Evolutionary conservation across 2,888 invertebrate species (phyloP).

Genomic region (Hemaris fuciformis): DNA sequence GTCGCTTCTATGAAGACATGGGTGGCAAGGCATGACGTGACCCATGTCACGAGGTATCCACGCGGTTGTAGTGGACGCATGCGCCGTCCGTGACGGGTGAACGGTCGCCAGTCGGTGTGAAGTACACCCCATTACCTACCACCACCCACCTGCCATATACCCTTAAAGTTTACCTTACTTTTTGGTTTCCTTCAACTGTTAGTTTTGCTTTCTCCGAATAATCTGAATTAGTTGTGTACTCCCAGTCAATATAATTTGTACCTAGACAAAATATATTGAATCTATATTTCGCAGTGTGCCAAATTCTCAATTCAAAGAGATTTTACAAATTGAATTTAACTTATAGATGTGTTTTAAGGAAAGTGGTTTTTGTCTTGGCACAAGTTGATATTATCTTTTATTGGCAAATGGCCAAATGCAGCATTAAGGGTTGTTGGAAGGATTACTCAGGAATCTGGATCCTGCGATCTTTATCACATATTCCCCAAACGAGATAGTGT

Average conservation of each 20-base stretch:
- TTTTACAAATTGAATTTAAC: slow-evolving; percentile 19
- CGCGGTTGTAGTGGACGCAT: slow-evolving; percentile 69
- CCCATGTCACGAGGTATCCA: slow-evolving; percentile 68
- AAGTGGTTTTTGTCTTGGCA: slow-evolving; percentile 55
- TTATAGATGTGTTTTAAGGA: slow-evolving; percentile 30
- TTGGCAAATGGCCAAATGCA: slow-evolving; percentile 61
- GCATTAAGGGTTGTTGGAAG: slow-evolving; percentile 26
- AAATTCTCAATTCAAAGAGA: neutral
- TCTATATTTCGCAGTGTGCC: neutral
- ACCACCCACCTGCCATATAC: slow-evolving; percentile 26
- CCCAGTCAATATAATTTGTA: neutral
- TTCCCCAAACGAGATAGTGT: neutral
- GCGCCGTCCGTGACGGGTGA: slow-evolving; percentile 46
- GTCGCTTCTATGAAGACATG: neutral
- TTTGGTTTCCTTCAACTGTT: slow-evolving; percentile 54
- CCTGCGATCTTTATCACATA: slow-evolving; percentile 26
- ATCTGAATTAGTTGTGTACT: slow-evolving; percentile 32
- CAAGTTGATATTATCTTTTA: slow-evolving; percentile 59
- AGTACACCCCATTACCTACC: slow-evolving; percentile 30
- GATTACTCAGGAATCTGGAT: slow-evolving; percentile 30
- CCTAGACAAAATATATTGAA: neutral
- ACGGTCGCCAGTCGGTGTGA: slow-evolving; percentile 20
- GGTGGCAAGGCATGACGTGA: slow-evolving; percentile 18
- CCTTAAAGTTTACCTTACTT: slow-evolving; percentile 69
- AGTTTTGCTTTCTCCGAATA: slow-evolving; percentile 56